These are phyloP conservation scores for Dendrocincla fuliginosa DNA, from an alignment of 2,797 vertebrate genomes.

Conservation along the genomic window DNA sequence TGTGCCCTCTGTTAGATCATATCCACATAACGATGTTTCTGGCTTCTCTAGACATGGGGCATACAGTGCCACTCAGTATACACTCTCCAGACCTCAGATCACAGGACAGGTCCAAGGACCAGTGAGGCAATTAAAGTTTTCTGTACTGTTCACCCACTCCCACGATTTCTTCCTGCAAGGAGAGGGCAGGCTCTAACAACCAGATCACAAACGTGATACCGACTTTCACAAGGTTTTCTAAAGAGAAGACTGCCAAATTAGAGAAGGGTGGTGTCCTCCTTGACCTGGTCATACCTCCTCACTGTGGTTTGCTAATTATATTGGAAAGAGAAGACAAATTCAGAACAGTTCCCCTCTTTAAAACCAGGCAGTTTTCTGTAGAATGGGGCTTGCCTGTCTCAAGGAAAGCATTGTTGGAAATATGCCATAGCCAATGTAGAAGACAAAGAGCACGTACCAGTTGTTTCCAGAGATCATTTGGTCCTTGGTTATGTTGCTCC, in stretches of 20 bases:
- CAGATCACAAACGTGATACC: not conserved
- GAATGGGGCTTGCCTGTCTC: not conserved
- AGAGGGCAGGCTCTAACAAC: not conserved
- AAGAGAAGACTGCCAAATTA: not conserved
- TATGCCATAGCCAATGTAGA: not conserved
- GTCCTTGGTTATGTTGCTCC: rapidly evolving
- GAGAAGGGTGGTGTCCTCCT: not conserved
- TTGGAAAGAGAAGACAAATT: not conserved
- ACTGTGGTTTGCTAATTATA: not conserved
- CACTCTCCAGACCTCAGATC: not conserved
- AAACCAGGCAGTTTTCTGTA: not conserved
- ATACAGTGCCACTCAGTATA: not conserved
- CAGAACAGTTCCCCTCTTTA: not conserved
- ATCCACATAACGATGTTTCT: not conserved
- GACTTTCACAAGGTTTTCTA: not conserved
- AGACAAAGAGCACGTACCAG: slow-evolving; percentile 42
- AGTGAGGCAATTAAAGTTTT: not conserved
- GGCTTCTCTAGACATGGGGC: not conserved
- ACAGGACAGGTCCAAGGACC: not conserved
- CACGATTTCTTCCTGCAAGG: not conserved
- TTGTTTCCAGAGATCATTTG: slow-evolving; percentile 42
- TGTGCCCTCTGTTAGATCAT: not conserved
- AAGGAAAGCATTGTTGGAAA: not conserved
- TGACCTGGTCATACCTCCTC: not conserved
- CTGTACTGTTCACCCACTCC: not conserved